Conservation (phyloP, 2,113 vertebrate genomes). For the Prunella fulvescens region DNA sequence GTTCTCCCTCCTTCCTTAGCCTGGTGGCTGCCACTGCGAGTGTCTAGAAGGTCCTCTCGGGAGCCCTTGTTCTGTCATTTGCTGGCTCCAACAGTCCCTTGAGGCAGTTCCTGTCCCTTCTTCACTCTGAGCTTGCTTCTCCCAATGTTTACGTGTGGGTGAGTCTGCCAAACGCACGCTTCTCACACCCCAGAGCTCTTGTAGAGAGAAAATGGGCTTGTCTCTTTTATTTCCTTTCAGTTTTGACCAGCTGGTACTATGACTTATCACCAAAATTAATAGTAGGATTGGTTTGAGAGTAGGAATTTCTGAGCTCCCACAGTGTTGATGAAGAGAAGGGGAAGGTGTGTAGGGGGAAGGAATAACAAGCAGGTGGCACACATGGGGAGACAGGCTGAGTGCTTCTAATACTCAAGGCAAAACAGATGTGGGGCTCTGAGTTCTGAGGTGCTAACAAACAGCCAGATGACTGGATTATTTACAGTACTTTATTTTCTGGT, state of each 20-base stretch:
- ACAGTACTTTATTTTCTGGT: background rate
- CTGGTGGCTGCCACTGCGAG: rapidly evolving
- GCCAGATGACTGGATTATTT: background rate
- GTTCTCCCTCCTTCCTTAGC: background rate
- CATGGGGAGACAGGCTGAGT: rapidly evolving
- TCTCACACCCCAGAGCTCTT: background rate
- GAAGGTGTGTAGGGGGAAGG: background rate
- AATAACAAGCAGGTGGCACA: background rate
- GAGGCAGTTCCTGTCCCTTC: background rate
- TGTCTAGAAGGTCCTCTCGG: background rate
- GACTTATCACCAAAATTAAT: background rate
- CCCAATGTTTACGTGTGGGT: background rate
- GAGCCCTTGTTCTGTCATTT: background rate
- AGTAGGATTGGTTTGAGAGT: background rate
- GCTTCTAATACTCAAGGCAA: background rate
- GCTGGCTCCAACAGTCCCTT: rapidly evolving
- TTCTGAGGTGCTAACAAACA: background rate
- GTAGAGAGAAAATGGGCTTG: background rate
- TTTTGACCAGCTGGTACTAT: background rate
- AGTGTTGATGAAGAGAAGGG: background rate
- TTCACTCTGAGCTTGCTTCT: background rate
- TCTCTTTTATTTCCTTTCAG: background rate
- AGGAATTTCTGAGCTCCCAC: background rate
- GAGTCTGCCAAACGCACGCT: background rate
- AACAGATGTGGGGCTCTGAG: background rate